phyloP scores from a whole-genome alignment of 2,888 invertebrate genomes.

The Ferrisia virgata region DNA sequence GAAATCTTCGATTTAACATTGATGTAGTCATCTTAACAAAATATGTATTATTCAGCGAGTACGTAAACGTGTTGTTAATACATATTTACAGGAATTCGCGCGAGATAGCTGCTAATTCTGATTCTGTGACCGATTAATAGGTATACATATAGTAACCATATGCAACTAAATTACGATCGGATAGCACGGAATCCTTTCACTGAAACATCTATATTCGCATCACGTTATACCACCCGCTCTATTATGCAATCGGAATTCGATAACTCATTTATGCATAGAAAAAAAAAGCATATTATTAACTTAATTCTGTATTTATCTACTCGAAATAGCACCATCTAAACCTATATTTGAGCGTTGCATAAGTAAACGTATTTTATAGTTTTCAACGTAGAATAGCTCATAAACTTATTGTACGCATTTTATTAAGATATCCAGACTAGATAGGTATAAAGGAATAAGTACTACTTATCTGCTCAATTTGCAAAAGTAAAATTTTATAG shows the following conservation, averaged over 20 bases:
- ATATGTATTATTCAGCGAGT: background rate
- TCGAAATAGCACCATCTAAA: background rate
- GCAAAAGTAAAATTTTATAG: no score
- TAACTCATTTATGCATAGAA: background rate
- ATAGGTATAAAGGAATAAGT: no score
- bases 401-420: no score
- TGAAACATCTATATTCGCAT: background rate
- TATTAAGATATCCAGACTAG: no score
- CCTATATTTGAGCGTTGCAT: background rate
- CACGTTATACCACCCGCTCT: conserved; percentile 5
- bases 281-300: background rate
- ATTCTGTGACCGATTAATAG: background rate
- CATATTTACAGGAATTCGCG: background rate
- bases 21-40: background rate
- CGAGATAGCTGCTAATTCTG: background rate
- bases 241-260: background rate
- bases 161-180: background rate
- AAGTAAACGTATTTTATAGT: background rate
- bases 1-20: background rate
- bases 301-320: background rate
- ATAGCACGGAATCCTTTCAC: background rate
- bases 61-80: background rate
- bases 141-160: background rate
- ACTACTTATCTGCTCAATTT: no score
- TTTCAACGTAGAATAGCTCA: background rate